Conservation (phyloP, 2,888 invertebrate species). For the Incurvaria masculella region DNA sequence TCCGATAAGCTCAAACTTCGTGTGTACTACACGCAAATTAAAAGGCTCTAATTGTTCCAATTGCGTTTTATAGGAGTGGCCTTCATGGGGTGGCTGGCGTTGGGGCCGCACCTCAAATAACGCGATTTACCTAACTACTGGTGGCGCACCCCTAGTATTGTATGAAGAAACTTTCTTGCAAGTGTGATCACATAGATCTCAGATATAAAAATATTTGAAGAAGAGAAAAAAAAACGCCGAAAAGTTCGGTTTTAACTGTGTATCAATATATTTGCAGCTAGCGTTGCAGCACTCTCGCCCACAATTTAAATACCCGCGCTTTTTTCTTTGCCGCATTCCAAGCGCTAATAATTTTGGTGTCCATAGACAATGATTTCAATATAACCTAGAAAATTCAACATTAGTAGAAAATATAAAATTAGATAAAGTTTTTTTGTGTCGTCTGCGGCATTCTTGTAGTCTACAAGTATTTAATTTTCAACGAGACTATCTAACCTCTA, state of each 20-base stretch:
- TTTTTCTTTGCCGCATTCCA: background rate
- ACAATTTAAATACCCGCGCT: background rate
- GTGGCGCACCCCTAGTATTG: conserved; percentile 27
- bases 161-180: no score
- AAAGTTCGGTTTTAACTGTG: no score
- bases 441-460: no score
- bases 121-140: conserved; percentile 25
- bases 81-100: conserved; percentile 15
- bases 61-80: conserved; percentile 37
- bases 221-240: no score
- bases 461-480: no score
- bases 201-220: no score
- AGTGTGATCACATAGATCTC: no score
- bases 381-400: background rate
- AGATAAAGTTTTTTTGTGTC: no score
- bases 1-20: background rate
- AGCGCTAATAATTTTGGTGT: background rate
- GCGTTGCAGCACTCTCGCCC: no score
- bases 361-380: background rate
- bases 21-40: background rate
- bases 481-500: no score
- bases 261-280: no score
- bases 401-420: background rate
- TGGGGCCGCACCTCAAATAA: conserved; percentile 36
- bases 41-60: conserved; percentile 34